Conservation (phyloP, 2,113 vertebrate genomes). For the Sialia sialis region DNA sequence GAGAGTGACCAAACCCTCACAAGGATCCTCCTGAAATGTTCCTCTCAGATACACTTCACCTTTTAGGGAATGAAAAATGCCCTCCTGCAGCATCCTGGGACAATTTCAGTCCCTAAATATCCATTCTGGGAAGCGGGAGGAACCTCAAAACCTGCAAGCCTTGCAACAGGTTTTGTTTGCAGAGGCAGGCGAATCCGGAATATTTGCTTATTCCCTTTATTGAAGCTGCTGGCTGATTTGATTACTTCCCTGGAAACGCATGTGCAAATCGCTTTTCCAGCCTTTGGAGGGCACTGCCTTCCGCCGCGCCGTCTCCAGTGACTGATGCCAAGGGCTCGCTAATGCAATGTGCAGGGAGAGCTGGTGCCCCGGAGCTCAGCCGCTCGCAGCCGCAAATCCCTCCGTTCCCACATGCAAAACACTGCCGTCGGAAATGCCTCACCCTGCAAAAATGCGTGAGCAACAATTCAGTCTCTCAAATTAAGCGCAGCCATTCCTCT, state of each 20-base stretch:
- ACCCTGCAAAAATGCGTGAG: not conserved
- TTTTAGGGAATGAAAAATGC: not conserved
- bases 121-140: not conserved
- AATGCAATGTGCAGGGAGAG: not conserved
- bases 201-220: not conserved
- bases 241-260: not conserved
- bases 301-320: not conserved
- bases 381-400: not conserved
- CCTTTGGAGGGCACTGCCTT: slow-evolving; percentile 15
- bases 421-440: not conserved
- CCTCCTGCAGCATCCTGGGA: not conserved
- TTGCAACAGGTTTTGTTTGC: not conserved
- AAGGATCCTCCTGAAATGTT: not conserved
- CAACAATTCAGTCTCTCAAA: not conserved
- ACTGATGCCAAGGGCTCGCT: not conserved
- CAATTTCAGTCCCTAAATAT: not conserved
- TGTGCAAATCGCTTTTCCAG: not conserved
- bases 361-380: not conserved
- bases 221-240: slow-evolving; percentile 2
- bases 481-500: not conserved
- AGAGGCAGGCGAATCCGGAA: not conserved
- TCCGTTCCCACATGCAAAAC: not conserved
- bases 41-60: not conserved
- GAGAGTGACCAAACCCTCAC: not conserved
- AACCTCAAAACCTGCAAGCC: not conserved